Conservation (phyloP, 2,113 vertebrate genomes). For the Daphoenositta chrysoptera region DNA sequence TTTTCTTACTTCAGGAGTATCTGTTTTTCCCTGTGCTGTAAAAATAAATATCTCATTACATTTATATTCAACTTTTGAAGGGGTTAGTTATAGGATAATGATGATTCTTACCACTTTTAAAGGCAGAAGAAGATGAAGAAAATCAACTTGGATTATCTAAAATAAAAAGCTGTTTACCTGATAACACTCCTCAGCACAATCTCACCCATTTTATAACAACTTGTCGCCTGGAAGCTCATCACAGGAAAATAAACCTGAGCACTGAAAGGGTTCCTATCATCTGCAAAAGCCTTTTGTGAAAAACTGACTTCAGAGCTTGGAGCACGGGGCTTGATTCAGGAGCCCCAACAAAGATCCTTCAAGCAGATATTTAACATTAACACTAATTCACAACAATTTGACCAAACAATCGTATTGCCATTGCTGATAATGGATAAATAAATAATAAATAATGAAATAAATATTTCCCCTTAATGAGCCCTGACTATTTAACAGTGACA, state of each 20-base stretch:
- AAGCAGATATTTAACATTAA: not conserved
- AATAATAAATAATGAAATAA: too few relatives aligned
- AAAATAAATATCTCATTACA: not conserved
- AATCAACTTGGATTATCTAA: not conserved
- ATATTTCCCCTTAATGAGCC: not conserved
- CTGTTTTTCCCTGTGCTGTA: not conserved
- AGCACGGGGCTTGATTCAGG: not conserved
- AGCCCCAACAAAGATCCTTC: not conserved
- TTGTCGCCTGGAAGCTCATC: not conserved
- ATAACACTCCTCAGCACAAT: not conserved
- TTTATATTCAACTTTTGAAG: not conserved
- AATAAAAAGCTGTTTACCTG: not conserved
- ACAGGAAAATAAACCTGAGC: not conserved
- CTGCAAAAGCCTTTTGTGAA: not conserved
- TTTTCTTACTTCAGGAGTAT: not conserved
- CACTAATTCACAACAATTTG: not conserved
- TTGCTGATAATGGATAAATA: too few relatives aligned
- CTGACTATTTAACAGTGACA: not conserved
- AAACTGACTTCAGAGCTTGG: not conserved
- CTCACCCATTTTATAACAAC: not conserved
- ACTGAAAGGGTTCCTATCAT: not conserved
- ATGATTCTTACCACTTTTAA: not conserved
- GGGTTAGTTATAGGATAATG: not conserved
- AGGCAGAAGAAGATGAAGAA: not conserved
- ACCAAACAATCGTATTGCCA: not conserved